Evolutionary conservation across 2,888 invertebrate species (phyloP), one percentile per base, ranked within the genome.

Genomic region (Ethmia dodecea): DNA sequence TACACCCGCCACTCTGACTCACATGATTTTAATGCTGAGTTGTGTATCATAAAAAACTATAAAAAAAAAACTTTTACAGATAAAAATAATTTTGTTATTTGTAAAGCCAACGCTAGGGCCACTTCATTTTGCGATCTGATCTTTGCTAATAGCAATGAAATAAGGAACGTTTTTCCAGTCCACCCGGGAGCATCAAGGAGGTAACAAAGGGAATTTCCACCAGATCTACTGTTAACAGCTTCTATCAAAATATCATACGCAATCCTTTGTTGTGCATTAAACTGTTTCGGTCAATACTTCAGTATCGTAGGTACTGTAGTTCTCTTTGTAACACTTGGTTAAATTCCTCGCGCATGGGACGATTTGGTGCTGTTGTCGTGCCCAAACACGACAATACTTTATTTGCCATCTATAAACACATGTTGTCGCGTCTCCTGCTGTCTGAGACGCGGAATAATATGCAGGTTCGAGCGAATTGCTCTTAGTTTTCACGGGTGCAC

Each of bases 241-340:
- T 55, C 33, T 39, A 18, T 33, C 40, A 52, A 38, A 34, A 38
- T 42, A 12, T 49, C 40, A 41, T 31, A 46, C 34, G 42, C 38
- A 40, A 46, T 40, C 37, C 46, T 47, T 24, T 49, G 47, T 45
- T 51, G 38, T 40, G 48, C 36, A 38, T 56, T 51, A 43, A 52
- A 57, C 31, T 27, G 27, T 40, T 51, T 52, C 39, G 26, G 31
- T 41, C 37, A 52, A 47, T 31, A 34, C 5, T 1, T 48, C 10
- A 27, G 27, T 14, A 26, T 55, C 45, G 40, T 53, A 52, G 45
- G 40, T 53, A 52, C 32, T 47, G 46, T 0, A 12, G 32, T 45
- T 49, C 48, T 28, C 45, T 32, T 36, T 38, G 28, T 34, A 45
- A 41, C 14, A 1, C 11, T 44, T 35, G 13, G 28, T 43, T 8